These are phyloP conservation scores for mouse (Mus musculus) DNA, from an alignment of 2,113 vertebrate genomes.

Conservation along the genomic window GRCm39 chr7:68351001-68351500, in stretches of 20 bases:
- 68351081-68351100: too few species aligned
- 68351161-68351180: not conserved
- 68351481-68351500: not conserved
- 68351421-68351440: not conserved
- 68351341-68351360: not conserved
- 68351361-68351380: not conserved
- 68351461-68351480: not conserved
- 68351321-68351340: not conserved
- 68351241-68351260: not conserved
- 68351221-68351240: not conserved
- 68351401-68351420: not conserved
- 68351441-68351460: not conserved
- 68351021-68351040: constrained; percentile 13
- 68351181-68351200: not conserved
- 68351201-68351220: not conserved
- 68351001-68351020: constrained; percentile 23
- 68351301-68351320: not conserved
- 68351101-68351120: not conserved
- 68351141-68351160: not conserved
- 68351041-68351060: not conserved
- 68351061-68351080: not conserved
- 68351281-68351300: not conserved
- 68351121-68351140: not conserved
- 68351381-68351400: not conserved
- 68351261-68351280: not conserved